Base-by-base conservation (phyloP, 2,113 vertebrate species). In the Hiodon tergisus region DNA sequence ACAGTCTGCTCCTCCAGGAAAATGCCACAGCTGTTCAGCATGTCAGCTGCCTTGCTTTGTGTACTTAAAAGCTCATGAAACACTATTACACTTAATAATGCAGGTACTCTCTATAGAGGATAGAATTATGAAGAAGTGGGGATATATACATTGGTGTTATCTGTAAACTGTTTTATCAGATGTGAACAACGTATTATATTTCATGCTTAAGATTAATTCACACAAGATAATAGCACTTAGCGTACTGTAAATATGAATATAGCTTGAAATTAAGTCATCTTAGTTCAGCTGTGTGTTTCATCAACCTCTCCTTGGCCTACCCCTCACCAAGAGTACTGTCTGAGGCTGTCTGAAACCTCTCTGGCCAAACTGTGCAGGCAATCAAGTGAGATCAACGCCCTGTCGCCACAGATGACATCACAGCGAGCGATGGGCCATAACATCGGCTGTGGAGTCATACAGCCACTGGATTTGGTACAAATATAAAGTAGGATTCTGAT, bases 361-460 rank as follows among this genome's bases (percentile, higher is more conserved):
- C 59, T 4, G 59, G 59, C 59, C 11, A 60, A 60, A 60, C 59
- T 13, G 59, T 13, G 54, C 11, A 60, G 59, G 17, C 63, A 66
- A 66, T 66, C 63, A 66, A 66, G 63, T 48, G 17, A 31, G 63
- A 48, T 48, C 63, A 66, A 66, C 63, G 46, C 63, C 63, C 16
- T 66, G 63, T 66, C 63, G 11, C 46, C 9, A 31, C 46, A 31
- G 63, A 66, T 66, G 63, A 66, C 63, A 66, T 66, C 63, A 66
- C 11, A 7, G 8, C n/a, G 11, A 8, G 16, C 11, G 63, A 6
- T 66, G 63, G 63, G 9, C 63, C 63, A 46, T 66, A 8, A 16
- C 4, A 11, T 46, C 5, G 16, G 4, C 9, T 66, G 16, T 66
- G 11, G 9, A 6, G 16, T 60, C 7, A 8, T 6, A 46, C 63